phyloP scores from a whole-genome alignment of 2,888 invertebrate genomes.

The Rhopalosiphum nymphaeae region DNA sequence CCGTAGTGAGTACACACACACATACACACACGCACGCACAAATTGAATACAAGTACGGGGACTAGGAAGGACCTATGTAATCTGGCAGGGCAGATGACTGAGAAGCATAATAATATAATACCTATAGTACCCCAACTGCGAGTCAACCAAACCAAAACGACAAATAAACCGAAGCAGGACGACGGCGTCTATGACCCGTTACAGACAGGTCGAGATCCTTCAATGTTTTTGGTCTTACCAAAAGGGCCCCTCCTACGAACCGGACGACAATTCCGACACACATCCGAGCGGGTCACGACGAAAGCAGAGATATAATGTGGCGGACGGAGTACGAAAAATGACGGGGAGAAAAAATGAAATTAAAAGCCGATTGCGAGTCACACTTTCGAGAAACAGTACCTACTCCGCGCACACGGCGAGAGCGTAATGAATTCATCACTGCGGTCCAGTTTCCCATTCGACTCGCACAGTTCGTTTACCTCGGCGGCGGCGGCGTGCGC shows the following conservation, averaged over 20 bases:
- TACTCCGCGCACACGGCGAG: constrained; percentile 24
- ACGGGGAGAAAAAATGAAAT: background rate
- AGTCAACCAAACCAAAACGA: background rate
- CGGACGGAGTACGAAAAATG: background rate
- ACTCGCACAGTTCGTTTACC: constrained; percentile 63
- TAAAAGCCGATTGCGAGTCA: background rate
- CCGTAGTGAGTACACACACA: background rate
- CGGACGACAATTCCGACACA: background rate
- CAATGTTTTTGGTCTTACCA: background rate
- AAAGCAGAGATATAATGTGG: background rate
- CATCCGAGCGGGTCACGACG: background rate
- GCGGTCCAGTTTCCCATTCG: constrained; percentile 57
- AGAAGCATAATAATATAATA: background rate
- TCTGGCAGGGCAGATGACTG: background rate
- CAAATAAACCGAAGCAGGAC: background rate
- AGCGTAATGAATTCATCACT: constrained; percentile 44
- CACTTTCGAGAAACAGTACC: constrained; percentile 15
- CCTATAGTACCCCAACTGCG: background rate
- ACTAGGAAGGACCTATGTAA: background rate
- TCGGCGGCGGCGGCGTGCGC: constrained; percentile 52
- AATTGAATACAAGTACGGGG: background rate
- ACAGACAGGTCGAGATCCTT: background rate
- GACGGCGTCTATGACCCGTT: background rate
- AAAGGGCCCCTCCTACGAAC: background rate
- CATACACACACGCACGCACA: too few species aligned